phyloP scores from a whole-genome alignment of 2,113 vertebrate species.

The Aegypius monachus region DNA sequence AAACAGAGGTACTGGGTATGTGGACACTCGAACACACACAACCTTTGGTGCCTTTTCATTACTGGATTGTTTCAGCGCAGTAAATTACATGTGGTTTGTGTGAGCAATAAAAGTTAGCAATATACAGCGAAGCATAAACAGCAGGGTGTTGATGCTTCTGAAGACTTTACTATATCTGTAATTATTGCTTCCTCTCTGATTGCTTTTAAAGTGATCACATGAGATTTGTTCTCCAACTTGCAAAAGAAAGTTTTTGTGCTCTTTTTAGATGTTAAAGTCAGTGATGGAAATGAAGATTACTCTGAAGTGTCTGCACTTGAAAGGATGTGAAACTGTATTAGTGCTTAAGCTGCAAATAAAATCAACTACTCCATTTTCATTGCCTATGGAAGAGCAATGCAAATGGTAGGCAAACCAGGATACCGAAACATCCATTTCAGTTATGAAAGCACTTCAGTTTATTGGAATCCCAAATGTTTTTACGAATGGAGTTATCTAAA shows the following conservation, averaged over 20 bases:
- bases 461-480: background rate
- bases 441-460: background rate
- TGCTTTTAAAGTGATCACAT: background rate
- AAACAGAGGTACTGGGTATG: background rate
- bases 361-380: background rate
- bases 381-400: background rate
- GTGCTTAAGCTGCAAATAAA: background rate
- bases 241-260: background rate
- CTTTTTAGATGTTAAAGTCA: background rate
- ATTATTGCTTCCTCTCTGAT: background rate
- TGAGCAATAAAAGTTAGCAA: background rate
- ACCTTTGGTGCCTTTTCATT: background rate
- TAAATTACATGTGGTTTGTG: background rate
- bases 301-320: background rate
- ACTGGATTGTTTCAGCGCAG: background rate
- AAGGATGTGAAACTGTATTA: background rate
- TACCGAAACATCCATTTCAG: background rate
- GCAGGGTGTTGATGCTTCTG: background rate
- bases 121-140: background rate
- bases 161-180: background rate
- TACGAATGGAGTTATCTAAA: background rate
- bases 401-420: background rate
- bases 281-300: background rate
- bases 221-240: background rate
- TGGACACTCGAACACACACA: background rate